These are phyloP conservation scores for Athrips mouffetella DNA, from an alignment of 2,888 invertebrate species.

Conservation along the genomic window DNA sequence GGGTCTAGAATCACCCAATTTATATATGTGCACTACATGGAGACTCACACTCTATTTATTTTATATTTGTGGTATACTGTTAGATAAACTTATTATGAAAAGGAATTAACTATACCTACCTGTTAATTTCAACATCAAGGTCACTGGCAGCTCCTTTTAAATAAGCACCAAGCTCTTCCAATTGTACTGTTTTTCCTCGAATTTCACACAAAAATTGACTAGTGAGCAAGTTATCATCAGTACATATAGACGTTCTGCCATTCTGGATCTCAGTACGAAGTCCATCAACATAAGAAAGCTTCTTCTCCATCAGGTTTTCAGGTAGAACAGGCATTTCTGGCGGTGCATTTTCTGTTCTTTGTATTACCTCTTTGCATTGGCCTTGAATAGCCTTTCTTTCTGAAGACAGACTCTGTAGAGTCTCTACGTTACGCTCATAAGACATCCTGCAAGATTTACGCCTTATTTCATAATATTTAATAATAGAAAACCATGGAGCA, in stretches of 20 bases:
- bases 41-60: too few relatives aligned
- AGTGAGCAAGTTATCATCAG: slow-evolving; percentile 53
- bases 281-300: slow-evolving; percentile 50
- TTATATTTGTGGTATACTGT: too few relatives aligned
- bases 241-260: slow-evolving; percentile 44
- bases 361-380: slow-evolving; percentile 46
- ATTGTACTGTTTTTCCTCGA: slow-evolving; percentile 47
- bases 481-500: background rate
- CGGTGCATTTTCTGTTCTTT: slow-evolving; percentile 51
- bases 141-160: slow-evolving; percentile 53
- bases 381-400: slow-evolving; percentile 51
- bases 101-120: slow-evolving; percentile 36
- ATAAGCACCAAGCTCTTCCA: slow-evolving; percentile 55
- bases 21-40: too few relatives aligned
- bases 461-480: background rate
- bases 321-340: slow-evolving; percentile 33
- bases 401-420: slow-evolving; percentile 40
- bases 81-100: background rate
- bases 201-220: slow-evolving; percentile 55
- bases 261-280: slow-evolving; percentile 47
- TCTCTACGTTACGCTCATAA: slow-evolving; percentile 39
- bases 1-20: too few relatives aligned
- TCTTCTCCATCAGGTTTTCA: slow-evolving; percentile 40
- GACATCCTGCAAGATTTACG: slow-evolving; percentile 43
- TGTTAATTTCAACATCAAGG: slow-evolving; percentile 52